These are phyloP conservation scores for Heterodera carotae DNA, from an alignment of 1,140 invertebrate species.

Conservation along the genomic window DNA sequence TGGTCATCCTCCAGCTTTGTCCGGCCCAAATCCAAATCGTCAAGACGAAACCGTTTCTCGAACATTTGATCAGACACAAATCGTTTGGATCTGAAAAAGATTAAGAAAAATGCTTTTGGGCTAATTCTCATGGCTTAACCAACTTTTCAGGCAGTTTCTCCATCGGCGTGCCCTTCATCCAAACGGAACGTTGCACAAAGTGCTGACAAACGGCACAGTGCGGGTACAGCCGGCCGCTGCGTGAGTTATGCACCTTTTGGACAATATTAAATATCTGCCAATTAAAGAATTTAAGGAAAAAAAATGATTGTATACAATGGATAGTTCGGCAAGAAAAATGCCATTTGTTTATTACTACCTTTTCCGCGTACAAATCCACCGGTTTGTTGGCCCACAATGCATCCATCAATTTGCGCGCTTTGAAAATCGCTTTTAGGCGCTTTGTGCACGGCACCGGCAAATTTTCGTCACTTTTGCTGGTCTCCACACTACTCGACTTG, in stretches of 20 bases:
- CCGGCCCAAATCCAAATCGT: not conserved
- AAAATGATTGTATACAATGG: conserved; percentile 2
- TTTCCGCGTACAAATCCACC: conserved; percentile 43
- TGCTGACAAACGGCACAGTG: conserved; percentile 44
- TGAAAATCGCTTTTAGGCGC: conserved; percentile 31
- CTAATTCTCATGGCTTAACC: not conserved
- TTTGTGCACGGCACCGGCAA: conserved; percentile 25
- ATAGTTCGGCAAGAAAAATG: too few relatives aligned
- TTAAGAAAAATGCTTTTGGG: not conserved
- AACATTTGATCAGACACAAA: conserved; percentile 42
- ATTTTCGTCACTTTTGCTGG: conserved; percentile 9
- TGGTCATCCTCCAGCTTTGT: conserved; percentile 22
- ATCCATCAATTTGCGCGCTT: conserved; percentile 33
- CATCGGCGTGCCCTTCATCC: conserved; percentile 1
- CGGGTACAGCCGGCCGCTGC: conserved; percentile 22
- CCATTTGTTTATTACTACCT: too few relatives aligned
- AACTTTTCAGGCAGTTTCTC: conserved; percentile 26
- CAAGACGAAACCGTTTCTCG: conserved; percentile 28
- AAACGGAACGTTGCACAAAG: conserved; percentile 27
- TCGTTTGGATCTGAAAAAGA: conserved; percentile 33
- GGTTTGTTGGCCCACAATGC: conserved; percentile 38
- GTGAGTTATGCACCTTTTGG: conserved; percentile 8
- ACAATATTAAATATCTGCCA: not conserved
- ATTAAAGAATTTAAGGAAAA: not conserved
- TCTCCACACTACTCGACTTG: conserved; percentile 12